Conservation (phyloP, 2,888 invertebrate species). For the Rhagonycha lutea region DNA sequence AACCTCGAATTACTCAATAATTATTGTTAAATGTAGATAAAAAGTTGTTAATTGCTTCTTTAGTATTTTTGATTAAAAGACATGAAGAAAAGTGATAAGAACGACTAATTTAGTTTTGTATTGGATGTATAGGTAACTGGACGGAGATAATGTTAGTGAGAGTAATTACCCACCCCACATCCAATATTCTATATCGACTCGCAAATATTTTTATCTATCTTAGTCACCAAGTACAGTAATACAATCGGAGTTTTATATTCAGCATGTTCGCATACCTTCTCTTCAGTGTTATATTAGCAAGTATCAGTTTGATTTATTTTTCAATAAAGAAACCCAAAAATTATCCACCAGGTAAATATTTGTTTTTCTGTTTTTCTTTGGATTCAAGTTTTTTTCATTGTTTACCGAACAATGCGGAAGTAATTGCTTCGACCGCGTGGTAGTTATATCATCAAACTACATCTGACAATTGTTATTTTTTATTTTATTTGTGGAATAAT, state of each 20-base stretch:
- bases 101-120: no score
- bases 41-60: no score
- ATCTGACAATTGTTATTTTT: no score
- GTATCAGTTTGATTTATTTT: neutral
- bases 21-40: no score
- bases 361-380: neutral
- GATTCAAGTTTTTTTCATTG: no score
- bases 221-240: neutral
- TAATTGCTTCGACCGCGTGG: no score
- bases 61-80: no score
- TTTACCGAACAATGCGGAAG: no score
- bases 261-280: neutral
- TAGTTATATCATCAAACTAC: no score
- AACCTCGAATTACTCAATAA: no score
- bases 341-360: neutral
- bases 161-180: neutral
- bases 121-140: neutral
- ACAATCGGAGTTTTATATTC: neutral
- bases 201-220: neutral
- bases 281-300: neutral
- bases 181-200: neutral
- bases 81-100: no score
- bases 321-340: neutral
- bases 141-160: neutral
- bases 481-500: no score